These are phyloP conservation scores for Marcusenius ussheri DNA, from an alignment of 2,113 vertebrate species.

Conservation along the genomic window DNA sequence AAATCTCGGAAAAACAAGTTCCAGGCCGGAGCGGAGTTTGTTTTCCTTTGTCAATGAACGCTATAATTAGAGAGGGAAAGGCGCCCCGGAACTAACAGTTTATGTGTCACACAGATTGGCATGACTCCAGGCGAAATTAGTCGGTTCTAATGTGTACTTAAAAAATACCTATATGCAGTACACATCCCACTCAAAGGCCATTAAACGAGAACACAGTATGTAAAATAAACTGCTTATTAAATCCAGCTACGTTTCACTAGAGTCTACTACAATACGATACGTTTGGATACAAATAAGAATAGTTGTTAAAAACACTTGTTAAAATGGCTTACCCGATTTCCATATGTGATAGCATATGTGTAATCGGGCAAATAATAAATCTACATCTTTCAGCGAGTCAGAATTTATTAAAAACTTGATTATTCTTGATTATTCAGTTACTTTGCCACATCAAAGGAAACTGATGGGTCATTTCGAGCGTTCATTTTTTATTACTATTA, in stretches of 20 bases:
- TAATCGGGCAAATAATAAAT: background rate
- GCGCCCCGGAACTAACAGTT: background rate
- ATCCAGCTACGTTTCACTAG: background rate
- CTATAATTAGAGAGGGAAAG: slow-evolving; percentile 12
- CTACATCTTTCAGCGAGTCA: background rate
- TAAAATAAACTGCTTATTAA: background rate
- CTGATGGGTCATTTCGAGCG: background rate
- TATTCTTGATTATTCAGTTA: background rate
- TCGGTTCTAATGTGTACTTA: background rate
- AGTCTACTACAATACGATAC: background rate
- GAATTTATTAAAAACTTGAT: background rate
- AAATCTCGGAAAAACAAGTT: background rate
- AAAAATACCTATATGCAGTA: slow-evolving; percentile 17
- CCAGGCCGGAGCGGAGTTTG: background rate
- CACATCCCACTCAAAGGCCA: background rate
- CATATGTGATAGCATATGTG: background rate
- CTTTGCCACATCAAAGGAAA: background rate
- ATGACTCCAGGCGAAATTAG: background rate
- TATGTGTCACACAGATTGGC: background rate
- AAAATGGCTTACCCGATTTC: background rate
- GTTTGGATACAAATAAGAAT: background rate
- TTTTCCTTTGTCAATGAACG: background rate
- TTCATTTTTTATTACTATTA: background rate
- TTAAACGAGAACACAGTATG: background rate
- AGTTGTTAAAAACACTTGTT: background rate